These are phyloP conservation scores for Caenorhabditis macrosperma DNA, from an alignment of 2,888 invertebrate species.

Conservation along the genomic window DNA sequence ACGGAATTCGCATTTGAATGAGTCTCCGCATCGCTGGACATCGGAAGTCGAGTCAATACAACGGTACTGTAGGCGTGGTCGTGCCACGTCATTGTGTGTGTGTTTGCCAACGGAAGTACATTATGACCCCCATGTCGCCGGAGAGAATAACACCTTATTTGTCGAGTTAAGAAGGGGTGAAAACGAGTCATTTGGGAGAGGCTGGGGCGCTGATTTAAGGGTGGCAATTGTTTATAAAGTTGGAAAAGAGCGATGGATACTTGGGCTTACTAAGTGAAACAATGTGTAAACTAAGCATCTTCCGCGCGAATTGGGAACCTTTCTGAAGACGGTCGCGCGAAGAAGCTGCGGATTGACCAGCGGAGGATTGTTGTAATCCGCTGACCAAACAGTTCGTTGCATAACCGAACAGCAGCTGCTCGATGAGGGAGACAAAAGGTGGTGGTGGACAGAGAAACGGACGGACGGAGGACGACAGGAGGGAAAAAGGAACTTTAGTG, in stretches of 20 bases:
- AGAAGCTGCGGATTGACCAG: too few relatives aligned
- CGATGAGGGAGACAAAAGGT: background rate
- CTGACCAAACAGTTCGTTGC: constrained; percentile 22
- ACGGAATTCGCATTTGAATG: constrained; percentile 21
- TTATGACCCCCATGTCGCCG: constrained; percentile 1
- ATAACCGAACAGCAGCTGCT: constrained; percentile 34
- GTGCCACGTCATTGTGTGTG: background rate
- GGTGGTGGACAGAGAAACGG: background rate
- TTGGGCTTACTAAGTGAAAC: background rate
- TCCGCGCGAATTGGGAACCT: background rate
- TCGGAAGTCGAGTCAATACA: constrained; percentile 15
- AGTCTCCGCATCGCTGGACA: constrained; percentile 17
- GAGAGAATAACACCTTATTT: constrained; percentile 9
- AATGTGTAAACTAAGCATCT: background rate
- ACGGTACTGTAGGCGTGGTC: too few relatives aligned
- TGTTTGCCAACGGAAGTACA: constrained; percentile 46
- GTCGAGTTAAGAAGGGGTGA: background rate
- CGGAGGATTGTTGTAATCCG: too few relatives aligned
- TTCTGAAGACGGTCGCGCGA: too few relatives aligned
- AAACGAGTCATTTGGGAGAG: background rate
- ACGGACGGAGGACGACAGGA: background rate
- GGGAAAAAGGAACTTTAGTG: background rate
- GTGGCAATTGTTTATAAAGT: constrained; percentile 24
- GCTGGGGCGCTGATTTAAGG: background rate
- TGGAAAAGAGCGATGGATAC: background rate